Base-by-base conservation (phyloP, 2,797 vertebrate genomes). In the Onychomys arenicola region DNA sequence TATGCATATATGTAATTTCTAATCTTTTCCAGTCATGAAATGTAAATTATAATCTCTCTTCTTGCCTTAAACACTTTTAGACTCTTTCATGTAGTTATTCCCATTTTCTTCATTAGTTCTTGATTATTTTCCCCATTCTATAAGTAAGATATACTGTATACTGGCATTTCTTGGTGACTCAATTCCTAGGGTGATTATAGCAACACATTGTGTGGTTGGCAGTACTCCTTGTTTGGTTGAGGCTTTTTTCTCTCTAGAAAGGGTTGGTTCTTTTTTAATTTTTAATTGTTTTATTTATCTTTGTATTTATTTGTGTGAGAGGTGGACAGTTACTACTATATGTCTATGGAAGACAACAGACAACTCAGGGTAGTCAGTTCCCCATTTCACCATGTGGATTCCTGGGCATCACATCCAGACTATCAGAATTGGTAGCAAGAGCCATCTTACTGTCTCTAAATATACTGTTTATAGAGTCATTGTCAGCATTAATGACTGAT, bases 371-470 rank as follows among this genome's bases (percentile, higher is more conserved):
- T 0, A 17, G 9, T 46, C 5, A 46, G 23, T 27, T 52, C 34
- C 25, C 13, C 4, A 23, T 86, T 23, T 4, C 23, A 17, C 21
- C 25, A 27, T 52, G 11, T 52, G 21, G 43, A 5, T 2, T 43
- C 6, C 13, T 49, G 34, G 1, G 2, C 19, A 69, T 69, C 6
- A 69, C 8, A 69, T 3, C 6, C 0, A 11, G 29, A 1, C n/a
- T 86, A 19, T n/a, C 32, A 37, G 34, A 3, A 9, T 37, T n/a
- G 13, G 11, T 55, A 37, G 5, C 46, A 69, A 37, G 21, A 0
- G 65, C 16, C 21, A 55, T 37, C 2, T 55, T 21, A 55, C 5
- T 2, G 1, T 52, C 49, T n/a, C 1, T 84, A 46, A 5, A 52
- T 40, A 23, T 6, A 52, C 16, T 40, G 5, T 55, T 21, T 78